Evolutionary conservation across 2,113 vertebrate species (phyloP), one percentile per base, ranked within the genome.

Genomic region (Rattus rattus): DNA sequence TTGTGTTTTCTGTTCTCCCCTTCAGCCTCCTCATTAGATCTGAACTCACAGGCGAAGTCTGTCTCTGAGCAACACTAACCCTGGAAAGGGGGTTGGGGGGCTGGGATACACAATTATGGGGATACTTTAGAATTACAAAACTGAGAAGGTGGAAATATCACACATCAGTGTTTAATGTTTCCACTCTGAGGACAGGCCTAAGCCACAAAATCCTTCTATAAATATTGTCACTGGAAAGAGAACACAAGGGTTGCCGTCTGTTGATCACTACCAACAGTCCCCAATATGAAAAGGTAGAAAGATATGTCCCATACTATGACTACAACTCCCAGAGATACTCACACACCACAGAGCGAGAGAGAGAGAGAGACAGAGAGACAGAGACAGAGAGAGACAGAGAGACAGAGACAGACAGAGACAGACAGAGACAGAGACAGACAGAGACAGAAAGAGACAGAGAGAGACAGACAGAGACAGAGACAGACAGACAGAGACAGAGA

Each of bases 1-100:
- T 39, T 11, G 88, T 81, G 83, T 86, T 76, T 75, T 92, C 91
- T 72, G 36, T 16, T 70, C 77, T 77, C 79, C 84, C 0, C 10
- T 77, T 63, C 93, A 63, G 79, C 1, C 67, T 90, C n/a, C 86
- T 86, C 33, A 65, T 86, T 81, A 84, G 59, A 96, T 87, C 67
- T 17, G 20, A 89, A 59, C 56, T 56, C 88, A 69, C 47, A 54
- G 77, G 39, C 93, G 76, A 24, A 3, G 20, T 63, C 61, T 95
- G 69, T 77, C 85, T 91, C 80, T 67, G 54, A 65, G 61, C 70
- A 8, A 39, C 39, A 79, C 30, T 73, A 63, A 47, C 39, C 49
- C n/a, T 36, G 20, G 80, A 88, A 67, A 2, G 24, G 70, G 17
- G n/a, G 47, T 4, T 16, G 43, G 43, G 91, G 49, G 14, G 54